Evolutionary conservation across 2,888 invertebrate species (phyloP), one percentile per base, ranked within the genome.

Genomic region (Rhamnusium bicolor): DNA sequence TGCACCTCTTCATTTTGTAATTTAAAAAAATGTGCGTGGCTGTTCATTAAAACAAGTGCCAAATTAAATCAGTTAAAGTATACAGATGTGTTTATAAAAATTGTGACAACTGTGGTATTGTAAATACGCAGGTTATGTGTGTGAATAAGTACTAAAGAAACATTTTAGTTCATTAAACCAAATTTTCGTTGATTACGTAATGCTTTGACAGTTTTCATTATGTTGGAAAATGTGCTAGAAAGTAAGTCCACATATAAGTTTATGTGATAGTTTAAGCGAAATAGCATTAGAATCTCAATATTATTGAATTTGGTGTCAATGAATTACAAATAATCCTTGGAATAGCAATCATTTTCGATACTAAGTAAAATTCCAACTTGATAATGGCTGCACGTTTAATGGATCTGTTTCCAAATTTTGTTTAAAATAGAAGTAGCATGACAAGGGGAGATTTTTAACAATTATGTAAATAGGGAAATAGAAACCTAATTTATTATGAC

Each of bases 171-270:
- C 32, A 12, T 0, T n/a, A 32, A 40, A n/a, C n/a, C 2, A n/a
- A n/a, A 21, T 14, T 65, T 27, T 18, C 19, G 29, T 19, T 7
- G 18, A 19, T 65, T 65, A 24, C 63, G 51, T 32, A 65, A 65
- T 5, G 10, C 5, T 16, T 53, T 27, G 18, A 18, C 16, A 53
- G 58, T 14, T 54, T 60, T 53, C 27, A 60, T 66, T 62, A 77
- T 77, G 77, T 69, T 77, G 71, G 74, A 77, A 32, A 71, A 75
- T 67, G 32, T 76, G 54, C 68, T 54, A 32, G 72, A 76, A 74
- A 70, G 78, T 78, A 69, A 78, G 78, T 76, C 47, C 32, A 47
- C 53, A 40, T 5, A n/a, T 4, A 14, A n/a, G n/a, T n/a, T n/a
- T n/a, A n/a, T n/a, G n/a, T n/a, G n/a, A n/a, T n/a, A n/a, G n/a